Base-by-base conservation (phyloP, 2,888 invertebrate species). In the Serripes groenlandicus region DNA sequence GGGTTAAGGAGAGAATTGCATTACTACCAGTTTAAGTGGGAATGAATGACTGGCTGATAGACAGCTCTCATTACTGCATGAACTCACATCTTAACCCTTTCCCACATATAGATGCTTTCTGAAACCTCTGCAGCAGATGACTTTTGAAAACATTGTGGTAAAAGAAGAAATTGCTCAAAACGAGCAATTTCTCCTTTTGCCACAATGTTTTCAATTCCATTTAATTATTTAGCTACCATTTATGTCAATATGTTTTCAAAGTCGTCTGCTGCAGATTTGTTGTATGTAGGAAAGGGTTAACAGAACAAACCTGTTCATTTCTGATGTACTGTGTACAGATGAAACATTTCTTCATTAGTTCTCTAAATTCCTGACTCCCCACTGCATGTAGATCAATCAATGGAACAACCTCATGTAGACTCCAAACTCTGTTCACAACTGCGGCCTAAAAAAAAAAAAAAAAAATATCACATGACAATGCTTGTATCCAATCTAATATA, bases 341-440 rank as follows among this genome's bases (percentile, higher is more conserved):
- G 30, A 85, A 77, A 73, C 90, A 89, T 7, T 88, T 82, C 62
- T 83, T 81, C 30, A 92, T 78, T n/a, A 90, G 73, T 5, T 86
- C 79, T 21, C 85, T 85, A 62, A 92, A 68, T 15, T 79, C 58
- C 4, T 71, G 66, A 56, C 88, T 87, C 32, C 79, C 85, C 15
- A 86, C 83, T 23, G 75, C 84, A 18, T 81, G 66, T 21, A 92
- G 68, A 80, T 93, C 89, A 21, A 92, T 49, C 4, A 85, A 76
- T 42, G 68, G 56, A 28, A 93, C 52, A 0, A 87, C 88, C 11
- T 89, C 85, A 68, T 88, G 88, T 49, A 93, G 76, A 1, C 78
- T 75, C 87, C 90, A 91, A 28, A 92, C 88, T 23, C 92, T 83
- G 60, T 89, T 89, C 7, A 92, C 86, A 64, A 90, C 91, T 9